Base-by-base conservation (phyloP, 35 echinoderm and acorn worm species). In the Stichopus chloronotus region DNA sequence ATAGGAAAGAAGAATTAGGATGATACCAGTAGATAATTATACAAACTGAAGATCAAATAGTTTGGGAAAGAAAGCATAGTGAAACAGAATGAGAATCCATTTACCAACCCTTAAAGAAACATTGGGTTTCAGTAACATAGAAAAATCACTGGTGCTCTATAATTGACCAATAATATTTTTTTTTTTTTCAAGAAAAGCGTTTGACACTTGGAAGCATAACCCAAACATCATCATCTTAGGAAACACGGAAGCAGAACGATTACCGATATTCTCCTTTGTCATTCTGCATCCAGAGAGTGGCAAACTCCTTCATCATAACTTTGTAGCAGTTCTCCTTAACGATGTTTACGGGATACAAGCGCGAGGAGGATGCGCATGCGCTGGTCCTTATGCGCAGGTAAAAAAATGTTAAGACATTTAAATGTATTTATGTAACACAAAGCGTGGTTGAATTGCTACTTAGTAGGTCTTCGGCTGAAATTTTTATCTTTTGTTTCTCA, bases 301-400 rank as follows among this genome's bases (percentile, higher is more conserved):
- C 13, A 98, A 94, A 88, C 79, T 95, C 58, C 84, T 98, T 9
- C 97, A 98, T 88, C 97, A 98, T 55, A 98, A 98, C 95, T 98
- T 98, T 61, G 92, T 98, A 76, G 91, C 95, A 24, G 93, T 94
- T n/a, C 63, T 98, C n/a, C 78, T 98, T 3, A 98, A 98, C 25
- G 97, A 98, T 65, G 91, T 98, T 5, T 98, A 92, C 43, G 97
- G 97, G 13, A 96, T 98, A 55, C 97, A 98, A 88, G 95, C 97
- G 22, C 81, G 97, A 9, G 97, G 97, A 63, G 97, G 97, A 43
- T 98, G 97, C 76, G 97, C 97, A 59, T 98, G 97, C 79, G 97
- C 97, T 9, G 97, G 97, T 55, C 97, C 97, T 0, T 98, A 98
- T 58, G 97, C 97, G 5, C 97, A 98, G 71, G 96, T 98, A 77